Percentiles rank a stretch among this genome's conserved stretches.
These are phyloP conservation scores for Rhodophaea formosa DNA, from an alignment of 2,888 invertebrate species.

Conservation along the genomic window DNA sequence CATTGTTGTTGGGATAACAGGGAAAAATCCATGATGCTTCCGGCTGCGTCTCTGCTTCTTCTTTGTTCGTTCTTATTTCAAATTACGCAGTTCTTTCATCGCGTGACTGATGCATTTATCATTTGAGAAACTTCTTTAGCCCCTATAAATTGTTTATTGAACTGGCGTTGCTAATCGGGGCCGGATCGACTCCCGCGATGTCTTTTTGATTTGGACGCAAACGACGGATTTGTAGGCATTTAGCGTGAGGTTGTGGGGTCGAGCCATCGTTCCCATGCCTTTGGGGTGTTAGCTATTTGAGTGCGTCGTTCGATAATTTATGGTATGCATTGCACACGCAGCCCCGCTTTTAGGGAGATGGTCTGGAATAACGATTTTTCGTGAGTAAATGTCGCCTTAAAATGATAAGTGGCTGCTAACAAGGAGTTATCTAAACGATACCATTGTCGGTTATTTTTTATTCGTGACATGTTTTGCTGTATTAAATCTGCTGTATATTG, in stretches of 20 bases:
- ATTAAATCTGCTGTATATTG: too few relatives aligned
- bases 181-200: constrained; percentile 59
- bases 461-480: neutral
- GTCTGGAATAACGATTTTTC: constrained; percentile 64
- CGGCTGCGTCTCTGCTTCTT: constrained; percentile 49
- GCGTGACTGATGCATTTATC: constrained; percentile 69
- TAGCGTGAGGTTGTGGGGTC: constrained; percentile 58
- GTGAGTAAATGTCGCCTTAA: constrained; percentile 61
- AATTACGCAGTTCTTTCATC: constrained; percentile 64
- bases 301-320: constrained; percentile 75
- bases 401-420: constrained; percentile 43
- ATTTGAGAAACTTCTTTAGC: constrained; percentile 60
- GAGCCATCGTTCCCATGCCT: constrained; percentile 68
- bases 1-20: constrained; percentile 68
- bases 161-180: constrained; percentile 68
- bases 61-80: constrained; percentile 61
- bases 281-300: constrained; percentile 79
- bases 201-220: constrained; percentile 70
- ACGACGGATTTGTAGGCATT: constrained; percentile 74
- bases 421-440: constrained; percentile 21
- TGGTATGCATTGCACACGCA: constrained; percentile 62
- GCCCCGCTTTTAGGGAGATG: constrained; percentile 70
- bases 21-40: constrained; percentile 70
- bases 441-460: neutral
- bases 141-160: constrained; percentile 72